These are phyloP conservation scores for Myotis brandtii DNA, from an alignment of 2,113 vertebrate species.

Conservation along the genomic window DNA sequence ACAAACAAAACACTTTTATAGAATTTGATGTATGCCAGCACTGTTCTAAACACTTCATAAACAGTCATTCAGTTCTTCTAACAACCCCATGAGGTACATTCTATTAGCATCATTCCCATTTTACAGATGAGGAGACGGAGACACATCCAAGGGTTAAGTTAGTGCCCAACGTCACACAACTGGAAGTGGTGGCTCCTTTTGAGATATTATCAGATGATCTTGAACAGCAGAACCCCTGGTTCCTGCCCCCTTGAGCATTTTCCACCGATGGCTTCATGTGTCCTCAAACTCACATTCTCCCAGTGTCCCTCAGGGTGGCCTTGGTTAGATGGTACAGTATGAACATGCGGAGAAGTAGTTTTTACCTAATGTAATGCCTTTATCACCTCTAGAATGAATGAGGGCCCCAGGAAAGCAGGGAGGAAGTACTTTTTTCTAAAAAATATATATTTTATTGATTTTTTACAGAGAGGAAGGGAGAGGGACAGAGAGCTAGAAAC, in stretches of 20 bases:
- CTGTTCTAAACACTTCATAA: neutral
- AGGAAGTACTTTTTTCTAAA: neutral
- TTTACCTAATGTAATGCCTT: neutral
- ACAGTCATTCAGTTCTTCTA: neutral
- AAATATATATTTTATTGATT: too few species aligned
- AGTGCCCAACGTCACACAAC: neutral
- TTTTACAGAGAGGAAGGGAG: too few species aligned
- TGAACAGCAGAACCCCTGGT: neutral
- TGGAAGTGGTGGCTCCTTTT: accelerated
- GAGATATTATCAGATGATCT: neutral
- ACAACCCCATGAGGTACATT: neutral
- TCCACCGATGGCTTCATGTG: neutral
- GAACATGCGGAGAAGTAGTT: neutral
- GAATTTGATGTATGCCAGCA: neutral
- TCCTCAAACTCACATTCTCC: neutral
- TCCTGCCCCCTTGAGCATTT: neutral
- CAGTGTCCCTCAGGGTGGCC: neutral
- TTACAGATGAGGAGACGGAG: neutral
- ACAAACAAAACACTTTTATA: neutral
- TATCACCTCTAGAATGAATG: neutral
- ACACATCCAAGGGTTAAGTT: neutral
- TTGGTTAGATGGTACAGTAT: neutral
- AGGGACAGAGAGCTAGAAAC: too few species aligned
- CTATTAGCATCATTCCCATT: neutral
- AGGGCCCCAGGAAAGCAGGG: neutral